These are phyloP conservation scores for Zaprionus davidi DNA, from an alignment of 1,140 invertebrate genomes.

Conservation along the genomic window DNA sequence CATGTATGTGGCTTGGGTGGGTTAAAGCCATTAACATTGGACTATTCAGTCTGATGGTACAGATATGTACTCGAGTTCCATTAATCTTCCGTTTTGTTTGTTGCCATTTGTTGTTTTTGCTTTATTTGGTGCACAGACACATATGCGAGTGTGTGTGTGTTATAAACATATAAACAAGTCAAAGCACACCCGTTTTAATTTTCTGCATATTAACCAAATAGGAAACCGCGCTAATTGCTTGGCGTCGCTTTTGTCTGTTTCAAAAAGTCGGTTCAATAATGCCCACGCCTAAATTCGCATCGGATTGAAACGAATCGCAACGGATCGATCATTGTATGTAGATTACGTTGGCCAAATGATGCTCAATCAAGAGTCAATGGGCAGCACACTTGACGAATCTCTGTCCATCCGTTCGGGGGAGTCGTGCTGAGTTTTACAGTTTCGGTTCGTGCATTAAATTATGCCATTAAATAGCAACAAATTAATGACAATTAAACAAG, in stretches of 20 bases:
- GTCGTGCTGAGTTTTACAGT: conserved; percentile 51
- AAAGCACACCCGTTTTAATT: conserved; percentile 79
- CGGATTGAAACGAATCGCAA: conserved; percentile 16
- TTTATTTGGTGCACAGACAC: conserved; percentile 62
- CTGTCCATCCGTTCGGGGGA: conserved; percentile 14
- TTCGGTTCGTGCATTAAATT: conserved; percentile 60
- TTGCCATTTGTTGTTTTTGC: conserved; percentile 68
- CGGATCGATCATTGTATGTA: conserved; percentile 66
- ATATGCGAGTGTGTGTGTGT: conserved; percentile 30
- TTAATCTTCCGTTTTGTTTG: conserved; percentile 80
- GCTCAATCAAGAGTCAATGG: conserved; percentile 40
- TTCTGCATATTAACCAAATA: conserved; percentile 82
- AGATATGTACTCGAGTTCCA: conserved; percentile 78
- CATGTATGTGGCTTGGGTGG: conserved; percentile 68
- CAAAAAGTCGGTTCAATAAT: conserved; percentile 38
- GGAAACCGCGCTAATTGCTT: conserved; percentile 79
- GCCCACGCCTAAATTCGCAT: conserved; percentile 54
- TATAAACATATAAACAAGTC: conserved; percentile 44
- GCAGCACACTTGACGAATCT: conserved; percentile 16
- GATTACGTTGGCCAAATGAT: conserved; percentile 54
- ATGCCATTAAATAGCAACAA: conserved; percentile 71
- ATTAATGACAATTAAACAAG: conserved; percentile 74
- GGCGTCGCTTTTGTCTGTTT: conserved; percentile 42
- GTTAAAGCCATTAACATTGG: conserved; percentile 79
- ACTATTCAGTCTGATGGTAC: conserved; percentile 46